A percentile compares a stretch with the other conserved stretches of the same genome.
phyloP scores from a whole-genome alignment of 2,797 vertebrate genomes.

The Vireo griseus region DNA sequence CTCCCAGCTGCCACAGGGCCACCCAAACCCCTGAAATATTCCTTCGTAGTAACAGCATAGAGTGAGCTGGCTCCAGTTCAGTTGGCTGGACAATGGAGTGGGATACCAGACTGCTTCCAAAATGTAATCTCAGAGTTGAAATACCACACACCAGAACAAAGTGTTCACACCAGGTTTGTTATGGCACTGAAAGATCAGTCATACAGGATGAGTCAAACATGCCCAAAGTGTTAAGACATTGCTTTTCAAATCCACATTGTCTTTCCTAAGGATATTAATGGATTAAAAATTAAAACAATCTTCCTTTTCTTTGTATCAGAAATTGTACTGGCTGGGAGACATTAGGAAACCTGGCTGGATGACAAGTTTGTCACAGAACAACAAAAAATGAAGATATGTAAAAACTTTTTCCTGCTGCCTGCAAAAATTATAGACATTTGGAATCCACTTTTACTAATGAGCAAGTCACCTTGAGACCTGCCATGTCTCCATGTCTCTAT shows the following conservation, averaged over 20 bases:
- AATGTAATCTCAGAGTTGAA: not conserved
- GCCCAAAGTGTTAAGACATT: not conserved
- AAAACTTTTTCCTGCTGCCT: not conserved
- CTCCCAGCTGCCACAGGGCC: not conserved
- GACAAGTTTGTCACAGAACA: not conserved
- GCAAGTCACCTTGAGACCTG: not conserved
- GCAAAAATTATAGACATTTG: not conserved
- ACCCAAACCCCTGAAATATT: not conserved
- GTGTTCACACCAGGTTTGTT: not conserved
- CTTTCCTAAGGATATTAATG: not conserved
- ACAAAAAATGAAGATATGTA: not conserved
- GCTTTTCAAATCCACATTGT: not conserved
- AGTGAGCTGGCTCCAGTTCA: not conserved
- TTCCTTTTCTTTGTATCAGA: not conserved
- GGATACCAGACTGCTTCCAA: not conserved
- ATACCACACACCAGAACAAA: constrained; percentile 13
- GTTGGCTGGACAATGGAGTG: not conserved
- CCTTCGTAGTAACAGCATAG: not conserved
- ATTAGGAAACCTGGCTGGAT: not conserved
- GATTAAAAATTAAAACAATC: not conserved
- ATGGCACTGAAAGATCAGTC: not conserved
- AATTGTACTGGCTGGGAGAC: not conserved
- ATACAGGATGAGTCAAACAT: not conserved
- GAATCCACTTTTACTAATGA: not conserved
- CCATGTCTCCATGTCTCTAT: not conserved